These are phyloP conservation scores for Alligator mississippiensis DNA, from an alignment of 2,113 vertebrate genomes.

Conservation along the genomic window DNA sequence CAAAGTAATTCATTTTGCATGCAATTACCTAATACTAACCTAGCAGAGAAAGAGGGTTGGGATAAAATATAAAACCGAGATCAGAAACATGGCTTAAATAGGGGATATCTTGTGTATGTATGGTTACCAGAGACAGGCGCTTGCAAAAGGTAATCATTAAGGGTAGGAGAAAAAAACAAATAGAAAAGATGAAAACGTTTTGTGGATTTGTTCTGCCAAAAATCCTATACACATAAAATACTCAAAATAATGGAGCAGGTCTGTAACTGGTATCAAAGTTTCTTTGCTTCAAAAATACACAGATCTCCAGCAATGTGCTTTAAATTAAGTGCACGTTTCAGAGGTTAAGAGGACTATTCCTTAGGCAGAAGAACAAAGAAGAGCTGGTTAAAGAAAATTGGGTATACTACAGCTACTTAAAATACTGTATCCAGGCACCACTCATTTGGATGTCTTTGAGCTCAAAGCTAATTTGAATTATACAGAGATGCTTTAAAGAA, in stretches of 20 bases:
- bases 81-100: neutral
- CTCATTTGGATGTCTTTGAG: constrained; percentile 52
- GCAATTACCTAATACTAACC: constrained; percentile 13
- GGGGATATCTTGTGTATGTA: neutral
- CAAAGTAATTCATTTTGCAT: constrained; percentile 3
- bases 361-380: constrained; percentile 64
- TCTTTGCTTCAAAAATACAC: constrained; percentile 48
- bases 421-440: constrained; percentile 53
- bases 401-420: constrained; percentile 33
- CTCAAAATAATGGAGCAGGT: neutral
- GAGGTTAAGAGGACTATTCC: constrained; percentile 52
- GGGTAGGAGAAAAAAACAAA: neutral
- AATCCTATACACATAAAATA: constrained; percentile 35
- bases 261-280: constrained; percentile 34
- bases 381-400: constrained; percentile 45
- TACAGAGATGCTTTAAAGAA: constrained; percentile 51
- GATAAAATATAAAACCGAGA: constrained; percentile 22
- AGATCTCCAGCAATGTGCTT: constrained; percentile 38
- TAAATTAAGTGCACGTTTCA: constrained; percentile 63
- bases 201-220: constrained; percentile 44
- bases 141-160: constrained; percentile 27
- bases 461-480: constrained; percentile 61
- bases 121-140: constrained; percentile 16
- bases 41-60: neutral
- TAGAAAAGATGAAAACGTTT: neutral